These are phyloP conservation scores for Callosobruchus maculatus DNA, from an alignment of 2,888 invertebrate genomes.

Conservation along the genomic window DNA sequence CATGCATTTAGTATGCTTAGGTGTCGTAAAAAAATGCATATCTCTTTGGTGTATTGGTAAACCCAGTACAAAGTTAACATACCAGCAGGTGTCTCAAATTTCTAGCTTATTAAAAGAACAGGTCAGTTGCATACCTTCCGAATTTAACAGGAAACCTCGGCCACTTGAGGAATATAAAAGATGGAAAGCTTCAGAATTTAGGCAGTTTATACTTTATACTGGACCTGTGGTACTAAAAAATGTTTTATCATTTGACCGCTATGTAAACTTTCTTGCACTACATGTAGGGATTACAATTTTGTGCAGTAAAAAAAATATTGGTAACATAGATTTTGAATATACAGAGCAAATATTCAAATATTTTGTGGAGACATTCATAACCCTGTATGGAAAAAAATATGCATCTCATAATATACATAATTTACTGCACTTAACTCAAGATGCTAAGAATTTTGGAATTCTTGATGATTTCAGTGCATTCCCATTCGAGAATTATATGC, in stretches of 20 bases:
- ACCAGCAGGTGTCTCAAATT: not conserved
- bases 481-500: constrained; percentile 9
- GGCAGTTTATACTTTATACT: constrained; percentile 10
- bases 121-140: constrained; percentile 5
- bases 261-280: constrained; percentile 11
- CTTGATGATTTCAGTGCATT: constrained; percentile 8
- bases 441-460: constrained; percentile 5
- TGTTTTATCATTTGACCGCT: constrained; percentile 4
- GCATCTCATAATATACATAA: constrained; percentile 12
- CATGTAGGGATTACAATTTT: constrained; percentile 12
- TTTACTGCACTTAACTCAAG: constrained; percentile 5
- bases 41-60: constrained; percentile 1
- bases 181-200: constrained; percentile 12
- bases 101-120: constrained; percentile 6
- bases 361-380: constrained; percentile 13
- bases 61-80: not conserved
- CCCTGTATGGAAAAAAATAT: constrained; percentile 10
- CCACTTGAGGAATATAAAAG: constrained; percentile 8
- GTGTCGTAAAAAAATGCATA: not conserved
- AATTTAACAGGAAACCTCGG: constrained; percentile 13
- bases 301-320: constrained; percentile 5
- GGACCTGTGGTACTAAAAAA: constrained; percentile 11
- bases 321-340: constrained; percentile 9
- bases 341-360: constrained; percentile 15
- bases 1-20: too few species aligned